Conservation (phyloP, 2,797 vertebrate genomes). For the Lindbergichthys nudifrons region DNA sequence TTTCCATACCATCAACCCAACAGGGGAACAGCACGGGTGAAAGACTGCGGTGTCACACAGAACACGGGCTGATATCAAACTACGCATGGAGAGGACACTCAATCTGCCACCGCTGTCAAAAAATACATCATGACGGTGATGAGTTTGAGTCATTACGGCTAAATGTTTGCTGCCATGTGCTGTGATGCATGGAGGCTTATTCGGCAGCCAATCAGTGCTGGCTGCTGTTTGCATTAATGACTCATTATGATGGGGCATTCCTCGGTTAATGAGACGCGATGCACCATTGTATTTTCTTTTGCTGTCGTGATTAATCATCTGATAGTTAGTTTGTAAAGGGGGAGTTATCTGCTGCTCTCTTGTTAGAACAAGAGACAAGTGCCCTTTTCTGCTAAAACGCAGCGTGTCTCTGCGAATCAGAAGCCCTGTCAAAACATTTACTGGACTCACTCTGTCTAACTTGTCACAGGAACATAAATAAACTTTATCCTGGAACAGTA, state of each 20-base stretch:
- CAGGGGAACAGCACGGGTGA: background rate
- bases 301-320: constrained; percentile 49
- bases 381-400: constrained; percentile 2
- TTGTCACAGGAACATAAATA: constrained; percentile 26
- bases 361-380: constrained; percentile 22
- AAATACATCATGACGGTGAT: constrained; percentile 14
- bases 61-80: constrained; percentile 8
- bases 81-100: background rate
- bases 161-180: constrained; percentile 6
- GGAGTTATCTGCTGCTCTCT: constrained; percentile 38
- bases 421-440: constrained; percentile 32
- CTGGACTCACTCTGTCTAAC: constrained; percentile 10
- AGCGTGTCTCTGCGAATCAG: constrained; percentile 23
- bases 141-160: constrained; percentile 39
- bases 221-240: constrained; percentile 48
- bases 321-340: constrained; percentile 9
- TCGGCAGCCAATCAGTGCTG: constrained; percentile 52
- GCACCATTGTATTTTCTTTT: constrained; percentile 52
- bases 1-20: constrained; percentile 12
- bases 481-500: constrained; percentile 11
- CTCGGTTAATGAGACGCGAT: constrained; percentile 51
- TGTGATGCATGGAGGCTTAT: constrained; percentile 33
- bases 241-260: constrained; percentile 45
- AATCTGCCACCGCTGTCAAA: constrained; percentile 19
- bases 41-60: background rate